phyloP scores from a whole-genome alignment of 2,797 vertebrate genomes.

The Hemitrygon akajei region DNA sequence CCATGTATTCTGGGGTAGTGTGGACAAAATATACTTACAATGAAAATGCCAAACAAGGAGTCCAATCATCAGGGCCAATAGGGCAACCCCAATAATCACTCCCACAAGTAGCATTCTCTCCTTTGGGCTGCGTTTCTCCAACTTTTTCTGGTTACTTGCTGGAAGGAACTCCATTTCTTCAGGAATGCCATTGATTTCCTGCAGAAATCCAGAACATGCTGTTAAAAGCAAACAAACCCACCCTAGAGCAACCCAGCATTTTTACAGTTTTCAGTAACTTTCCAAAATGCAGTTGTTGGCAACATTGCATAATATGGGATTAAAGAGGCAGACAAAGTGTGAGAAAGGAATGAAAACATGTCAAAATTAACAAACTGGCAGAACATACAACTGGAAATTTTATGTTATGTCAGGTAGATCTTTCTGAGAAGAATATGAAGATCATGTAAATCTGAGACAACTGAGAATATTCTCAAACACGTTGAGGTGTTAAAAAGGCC shows the following conservation, averaged over 20 bases:
- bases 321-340: neutral
- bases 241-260: too few species aligned
- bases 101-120: slow-evolving; percentile 54
- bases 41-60: slow-evolving; percentile 88
- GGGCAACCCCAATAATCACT: slow-evolving; percentile 49
- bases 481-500: too few species aligned
- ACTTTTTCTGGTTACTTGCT: slow-evolving; percentile 68
- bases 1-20: too few species aligned
- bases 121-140: slow-evolving; percentile 72
- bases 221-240: neutral
- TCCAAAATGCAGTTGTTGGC: neutral
- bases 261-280: neutral
- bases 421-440: neutral
- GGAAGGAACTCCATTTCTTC: slow-evolving; percentile 80
- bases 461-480: too few species aligned
- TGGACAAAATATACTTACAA: slow-evolving; percentile 63
- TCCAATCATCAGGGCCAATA: slow-evolving; percentile 64
- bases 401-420: neutral
- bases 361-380: neutral
- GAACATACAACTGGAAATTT: neutral
- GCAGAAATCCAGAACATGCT: slow-evolving; percentile 9
- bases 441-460: too few species aligned
- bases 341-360: neutral
- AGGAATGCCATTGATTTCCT: slow-evolving; percentile 58
- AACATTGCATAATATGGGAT: neutral